Base-by-base conservation (phyloP, 2,888 invertebrate species). In the Phlogophora meticulosa region DNA sequence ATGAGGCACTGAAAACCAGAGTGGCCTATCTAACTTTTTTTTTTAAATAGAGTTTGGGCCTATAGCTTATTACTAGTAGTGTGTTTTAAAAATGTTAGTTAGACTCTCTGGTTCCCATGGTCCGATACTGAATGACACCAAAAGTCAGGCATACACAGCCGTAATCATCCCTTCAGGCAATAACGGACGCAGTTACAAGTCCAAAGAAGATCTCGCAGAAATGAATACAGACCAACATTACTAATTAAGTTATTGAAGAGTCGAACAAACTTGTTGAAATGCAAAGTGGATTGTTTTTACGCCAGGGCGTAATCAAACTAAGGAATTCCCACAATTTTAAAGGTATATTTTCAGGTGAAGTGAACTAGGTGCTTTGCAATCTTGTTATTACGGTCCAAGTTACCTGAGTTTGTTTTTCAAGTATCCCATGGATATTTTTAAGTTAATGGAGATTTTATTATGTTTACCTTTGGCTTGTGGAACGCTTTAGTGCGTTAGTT, bases 171-270 rank as follows among this genome's bases (percentile, higher is more conserved):
- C 28, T 55, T 59, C 49, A 52, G 32, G 24, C 59, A 65, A 76
- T 68, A 78, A 71, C 55, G 67, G 67, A 60, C 48, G 48, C 56
- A 73, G 67, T 46, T 22, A 62, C 49, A 34, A 69, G 17, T 49
- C 62, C 28, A 64, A 69, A 63, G 45, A 67, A 61, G 51, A 68
- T 72, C 53, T 55, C 38, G 60, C 70, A 68, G 67, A 71, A 72
- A 77, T 61, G 65, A 83, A 78, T 78, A 80, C 82, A 83, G 81
- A 86, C 87, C 82, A 86, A 88, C 90, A 85, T 90, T 86, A 90
- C 87, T 93, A 93, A 94, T 92, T 91, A 90, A 92, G 91, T 93
- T 92, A 90, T 85, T 85, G 85, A 84, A 85, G 87, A 84, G 83
- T 68, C 56, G 69, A 73, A 83, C 75, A 76, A 90, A 90, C 87